Evolutionary conservation across 2,797 vertebrate genomes (phyloP).

Genomic region (Rhinatrema bivittatum): DNA sequence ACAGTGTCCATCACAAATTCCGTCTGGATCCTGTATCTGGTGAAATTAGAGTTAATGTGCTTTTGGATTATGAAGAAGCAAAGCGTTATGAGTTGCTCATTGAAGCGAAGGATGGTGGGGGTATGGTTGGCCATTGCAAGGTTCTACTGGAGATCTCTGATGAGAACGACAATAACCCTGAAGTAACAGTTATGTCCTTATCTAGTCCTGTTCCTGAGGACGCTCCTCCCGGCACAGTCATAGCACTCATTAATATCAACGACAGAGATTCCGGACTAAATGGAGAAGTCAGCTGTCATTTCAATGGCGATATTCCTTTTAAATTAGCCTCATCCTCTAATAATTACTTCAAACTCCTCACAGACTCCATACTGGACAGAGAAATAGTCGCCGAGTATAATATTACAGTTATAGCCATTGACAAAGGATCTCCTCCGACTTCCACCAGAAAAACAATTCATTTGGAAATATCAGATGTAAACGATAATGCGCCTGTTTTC

Average conservation of each 20-base stretch:
- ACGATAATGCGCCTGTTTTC: constrained; percentile 71
- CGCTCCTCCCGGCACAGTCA: constrained; percentile 32
- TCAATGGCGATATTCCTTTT: constrained; percentile 54
- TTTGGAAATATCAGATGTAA: constrained; percentile 57
- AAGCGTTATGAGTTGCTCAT: constrained; percentile 52
- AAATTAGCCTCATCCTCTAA: constrained; percentile 51
- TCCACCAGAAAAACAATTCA: constrained; percentile 48
- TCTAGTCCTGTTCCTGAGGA: constrained; percentile 52
- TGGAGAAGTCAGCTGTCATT: constrained; percentile 48
- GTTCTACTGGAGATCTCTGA: constrained; percentile 55
- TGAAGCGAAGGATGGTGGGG: constrained; percentile 59
- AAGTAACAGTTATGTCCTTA: constrained; percentile 55
- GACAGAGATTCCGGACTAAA: constrained; percentile 64
- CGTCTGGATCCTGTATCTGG: constrained; percentile 30
- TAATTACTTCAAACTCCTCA: constrained; percentile 65
- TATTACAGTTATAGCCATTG: constrained; percentile 52
- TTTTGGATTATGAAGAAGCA: constrained; percentile 50
- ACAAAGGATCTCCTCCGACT: constrained; percentile 45
- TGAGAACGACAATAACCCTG: constrained; percentile 64
- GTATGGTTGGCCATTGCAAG: constrained; percentile 41
- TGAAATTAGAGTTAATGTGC: constrained; percentile 18
- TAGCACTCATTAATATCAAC: constrained; percentile 62
- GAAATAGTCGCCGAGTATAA: constrained; percentile 51
- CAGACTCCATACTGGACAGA: constrained; percentile 44
- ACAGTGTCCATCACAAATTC: constrained; percentile 19